Percentiles rank a stretch among this genome's conserved stretches.
phyloP scores from a whole-genome alignment of 2,113 vertebrate species.

The Pardalotus punctatus region DNA sequence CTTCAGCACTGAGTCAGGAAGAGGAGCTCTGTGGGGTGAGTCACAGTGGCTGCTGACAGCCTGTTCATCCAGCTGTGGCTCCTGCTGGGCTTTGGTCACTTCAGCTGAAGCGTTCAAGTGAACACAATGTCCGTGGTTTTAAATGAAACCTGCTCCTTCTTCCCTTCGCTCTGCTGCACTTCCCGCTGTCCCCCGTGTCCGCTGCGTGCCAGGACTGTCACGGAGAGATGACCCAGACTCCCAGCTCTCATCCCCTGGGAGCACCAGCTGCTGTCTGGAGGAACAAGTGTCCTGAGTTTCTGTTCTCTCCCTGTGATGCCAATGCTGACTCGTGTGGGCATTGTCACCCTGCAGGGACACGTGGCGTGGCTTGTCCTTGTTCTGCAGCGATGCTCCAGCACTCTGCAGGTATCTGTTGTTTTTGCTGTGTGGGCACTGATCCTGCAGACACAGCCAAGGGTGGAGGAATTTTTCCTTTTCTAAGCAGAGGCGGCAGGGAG shows the following conservation, averaged over 20 bases:
- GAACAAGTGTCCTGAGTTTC: not conserved
- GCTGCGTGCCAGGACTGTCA: not conserved
- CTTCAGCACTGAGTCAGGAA: not conserved
- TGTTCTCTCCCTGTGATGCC: not conserved
- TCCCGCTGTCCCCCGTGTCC: not conserved
- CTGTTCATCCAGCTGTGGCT: not conserved
- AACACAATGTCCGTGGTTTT: not conserved
- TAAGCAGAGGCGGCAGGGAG: not conserved
- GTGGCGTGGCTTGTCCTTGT: not conserved
- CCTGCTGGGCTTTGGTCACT: not conserved
- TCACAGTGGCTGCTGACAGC: not conserved
- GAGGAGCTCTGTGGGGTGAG: not conserved
- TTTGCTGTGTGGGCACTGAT: fast-evolving
- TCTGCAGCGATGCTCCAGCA: not conserved
- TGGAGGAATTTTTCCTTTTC: not conserved
- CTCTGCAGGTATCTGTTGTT: not conserved
- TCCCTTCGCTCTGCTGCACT: not conserved
- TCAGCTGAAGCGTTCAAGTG: not conserved
- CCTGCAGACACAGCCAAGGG: not conserved
- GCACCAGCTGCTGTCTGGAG: not conserved
- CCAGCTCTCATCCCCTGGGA: not conserved
- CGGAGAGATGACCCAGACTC: not conserved
- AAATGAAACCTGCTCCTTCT: not conserved
- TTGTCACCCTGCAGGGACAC: not conserved
- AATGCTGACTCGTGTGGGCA: not conserved